phyloP scores from a whole-genome alignment of 2,888 invertebrate genomes.

The Leucania comma region DNA sequence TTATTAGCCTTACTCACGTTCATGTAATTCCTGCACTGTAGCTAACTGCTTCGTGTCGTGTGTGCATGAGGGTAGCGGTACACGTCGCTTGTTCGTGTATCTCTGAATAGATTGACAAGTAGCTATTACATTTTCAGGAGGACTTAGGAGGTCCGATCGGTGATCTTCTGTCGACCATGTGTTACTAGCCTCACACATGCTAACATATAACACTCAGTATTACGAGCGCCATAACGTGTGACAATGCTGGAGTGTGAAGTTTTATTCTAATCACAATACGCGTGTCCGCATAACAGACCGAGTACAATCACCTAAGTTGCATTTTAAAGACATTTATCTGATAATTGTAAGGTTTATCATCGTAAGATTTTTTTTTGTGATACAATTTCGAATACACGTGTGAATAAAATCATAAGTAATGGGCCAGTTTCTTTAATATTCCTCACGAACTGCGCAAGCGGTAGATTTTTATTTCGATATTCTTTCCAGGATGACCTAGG shows the following conservation, averaged over 20 bases:
- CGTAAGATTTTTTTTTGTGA: conserved; percentile 58
- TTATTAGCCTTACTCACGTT: conserved; percentile 74
- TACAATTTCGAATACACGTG: conserved; percentile 71
- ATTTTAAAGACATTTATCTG: conserved; percentile 80
- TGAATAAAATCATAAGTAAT: conserved; percentile 79
- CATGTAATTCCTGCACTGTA: conserved; percentile 86
- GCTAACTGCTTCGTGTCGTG: conserved; percentile 83
- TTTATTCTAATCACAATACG: conserved; percentile 56
- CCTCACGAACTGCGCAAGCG: conserved; percentile 74
- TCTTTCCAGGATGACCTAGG: conserved; percentile 92
- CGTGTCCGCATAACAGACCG: conserved; percentile 65
- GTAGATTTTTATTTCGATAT: conserved; percentile 81
- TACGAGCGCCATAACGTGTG: conserved; percentile 76
- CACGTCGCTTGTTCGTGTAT: conserved; percentile 56
- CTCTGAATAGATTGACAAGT: conserved; percentile 80
- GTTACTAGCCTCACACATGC: conserved; percentile 86
- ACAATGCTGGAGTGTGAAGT: conserved; percentile 74
- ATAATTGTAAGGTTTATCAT: conserved; percentile 65
- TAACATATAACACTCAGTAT: conserved; percentile 78
- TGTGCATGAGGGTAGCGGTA: conserved; percentile 81
- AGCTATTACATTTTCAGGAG: conserved; percentile 91
- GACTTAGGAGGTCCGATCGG: conserved; percentile 92
- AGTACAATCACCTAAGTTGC: conserved; percentile 72
- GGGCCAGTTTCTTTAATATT: conserved; percentile 83
- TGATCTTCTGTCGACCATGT: conserved; percentile 92